Evolutionary conservation across 1,140 invertebrate genomes (phyloP).

Genomic region (Caenorhabditis briggsae): DNA sequence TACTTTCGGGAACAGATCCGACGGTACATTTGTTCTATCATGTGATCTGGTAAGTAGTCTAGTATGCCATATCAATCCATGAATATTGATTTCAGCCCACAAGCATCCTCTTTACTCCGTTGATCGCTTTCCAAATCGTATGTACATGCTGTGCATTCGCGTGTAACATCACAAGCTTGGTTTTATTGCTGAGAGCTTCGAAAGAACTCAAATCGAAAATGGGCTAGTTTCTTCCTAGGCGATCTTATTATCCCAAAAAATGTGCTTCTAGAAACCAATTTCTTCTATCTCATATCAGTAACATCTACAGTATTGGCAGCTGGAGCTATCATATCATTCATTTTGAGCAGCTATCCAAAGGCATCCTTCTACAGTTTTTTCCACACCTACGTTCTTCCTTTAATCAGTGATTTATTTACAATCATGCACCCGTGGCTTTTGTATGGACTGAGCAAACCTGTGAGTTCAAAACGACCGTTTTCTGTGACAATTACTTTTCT

Average conservation of each 20-base stretch:
- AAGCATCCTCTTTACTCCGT: not conserved
- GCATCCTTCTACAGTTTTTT: not conserved
- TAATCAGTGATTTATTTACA: constrained; percentile 24
- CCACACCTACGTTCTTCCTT: not conserved
- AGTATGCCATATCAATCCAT: not conserved
- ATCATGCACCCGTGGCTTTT: constrained; percentile 3
- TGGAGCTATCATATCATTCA: not conserved
- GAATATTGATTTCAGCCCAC: not conserved
- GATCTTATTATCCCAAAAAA: not conserved
- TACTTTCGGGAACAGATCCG: not conserved
- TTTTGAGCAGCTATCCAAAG: not conserved
- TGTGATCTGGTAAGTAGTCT: not conserved
- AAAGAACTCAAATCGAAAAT: constrained; percentile 4
- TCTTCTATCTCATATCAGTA: not conserved
- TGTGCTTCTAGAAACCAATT: not conserved
- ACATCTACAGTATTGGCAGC: not conserved
- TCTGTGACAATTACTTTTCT: not conserved
- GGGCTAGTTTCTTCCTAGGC: not conserved
- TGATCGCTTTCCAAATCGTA: not conserved
- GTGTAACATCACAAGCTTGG: not conserved
- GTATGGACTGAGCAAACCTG: not conserved
- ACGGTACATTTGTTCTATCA: constrained; percentile 3
- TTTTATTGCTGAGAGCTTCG: not conserved
- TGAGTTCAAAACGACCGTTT: not conserved
- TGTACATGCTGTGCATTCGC: not conserved